These are phyloP conservation scores for Magallana angulata DNA, from an alignment of 1,140 invertebrate genomes.

Conservation along the genomic window DNA sequence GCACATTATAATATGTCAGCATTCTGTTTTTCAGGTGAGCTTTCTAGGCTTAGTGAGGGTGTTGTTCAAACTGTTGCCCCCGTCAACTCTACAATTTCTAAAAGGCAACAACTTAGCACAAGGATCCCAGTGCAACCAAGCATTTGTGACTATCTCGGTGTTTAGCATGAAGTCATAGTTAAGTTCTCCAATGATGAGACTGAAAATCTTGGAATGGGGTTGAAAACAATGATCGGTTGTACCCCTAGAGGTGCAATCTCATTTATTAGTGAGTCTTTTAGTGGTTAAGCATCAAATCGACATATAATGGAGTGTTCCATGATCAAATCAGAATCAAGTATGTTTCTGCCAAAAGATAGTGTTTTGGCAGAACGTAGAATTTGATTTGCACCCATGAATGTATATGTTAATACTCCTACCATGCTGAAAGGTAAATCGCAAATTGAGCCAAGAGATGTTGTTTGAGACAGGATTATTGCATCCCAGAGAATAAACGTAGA, in stretches of 20 bases:
- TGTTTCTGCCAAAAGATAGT: conserved; percentile 51
- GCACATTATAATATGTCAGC: no score
- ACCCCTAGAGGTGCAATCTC: no score
- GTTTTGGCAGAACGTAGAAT: conserved; percentile 62
- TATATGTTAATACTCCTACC: conserved; percentile 60
- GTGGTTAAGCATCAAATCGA: no score
- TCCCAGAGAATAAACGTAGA: neutral
- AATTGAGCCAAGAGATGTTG: conserved; percentile 38
- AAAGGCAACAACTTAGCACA: neutral
- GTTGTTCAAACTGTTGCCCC: neutral
- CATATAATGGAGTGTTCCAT: no score
- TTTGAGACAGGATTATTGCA: conserved; percentile 56
- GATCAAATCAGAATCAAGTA: neutral
- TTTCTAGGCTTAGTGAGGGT: neutral
- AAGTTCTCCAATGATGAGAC: neutral
- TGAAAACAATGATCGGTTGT: no score
- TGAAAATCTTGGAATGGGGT: neutral
- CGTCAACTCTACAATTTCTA: neutral
- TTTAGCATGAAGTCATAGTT: neutral
- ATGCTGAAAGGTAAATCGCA: conserved; percentile 63
- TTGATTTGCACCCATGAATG: conserved; percentile 55
- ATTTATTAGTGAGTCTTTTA: no score
- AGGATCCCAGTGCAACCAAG: neutral
- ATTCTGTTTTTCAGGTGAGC: neutral
- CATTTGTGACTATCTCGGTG: neutral